Evolutionary conservation across 2,888 invertebrate genomes (phyloP), one percentile per base, ranked within the genome.

Genomic region (Seira musarum): DNA sequence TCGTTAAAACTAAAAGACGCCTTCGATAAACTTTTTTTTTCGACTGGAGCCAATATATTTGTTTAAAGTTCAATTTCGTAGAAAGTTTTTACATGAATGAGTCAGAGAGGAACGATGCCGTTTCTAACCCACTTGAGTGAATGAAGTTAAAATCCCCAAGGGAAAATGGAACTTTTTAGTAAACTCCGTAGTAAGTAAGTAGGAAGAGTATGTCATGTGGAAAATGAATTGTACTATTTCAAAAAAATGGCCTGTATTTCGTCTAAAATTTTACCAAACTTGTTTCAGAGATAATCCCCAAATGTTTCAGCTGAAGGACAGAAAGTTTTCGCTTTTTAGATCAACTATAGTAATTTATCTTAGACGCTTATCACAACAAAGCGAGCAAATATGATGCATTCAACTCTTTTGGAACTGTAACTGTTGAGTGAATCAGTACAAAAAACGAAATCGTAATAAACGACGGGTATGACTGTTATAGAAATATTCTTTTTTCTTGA

Each of bases 341-440:
- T n/a, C n/a, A n/a, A n/a, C n/a, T n/a, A 60, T 40, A 71, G 21
- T 46, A 17, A 40, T n/a, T n/a, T n/a, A 71, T 63, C 30, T 0
- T 22, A 60, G n/a, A 71, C 24, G 61, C 63, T 61, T 70, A 19
- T 25, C 10, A n/a, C 60, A 22, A 25, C 61, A 71, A n/a, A 60
- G 10, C 30, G 17, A 21, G 8, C 21, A 1, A 30, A 13, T 46
- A 63, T 19, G n/a, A n/a, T 57, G 60, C 0, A 25, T 5, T 22
- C n/a, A 10, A 49, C n/a, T 22, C 61, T 53, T n/a, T 64, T 17
- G 66, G 13, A 13, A 40, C 6, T 40, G 40, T 40, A 40, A 40
- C 13, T 40, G 40, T n/a, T n/a, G n/a, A n/a, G n/a, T n/a, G n/a
- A 70, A 71, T 69, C 77, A 78, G 77, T 78, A 71, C 71, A 78